Conservation (phyloP, 2,888 invertebrate genomes). For the Uloborus plumipes region DNA sequence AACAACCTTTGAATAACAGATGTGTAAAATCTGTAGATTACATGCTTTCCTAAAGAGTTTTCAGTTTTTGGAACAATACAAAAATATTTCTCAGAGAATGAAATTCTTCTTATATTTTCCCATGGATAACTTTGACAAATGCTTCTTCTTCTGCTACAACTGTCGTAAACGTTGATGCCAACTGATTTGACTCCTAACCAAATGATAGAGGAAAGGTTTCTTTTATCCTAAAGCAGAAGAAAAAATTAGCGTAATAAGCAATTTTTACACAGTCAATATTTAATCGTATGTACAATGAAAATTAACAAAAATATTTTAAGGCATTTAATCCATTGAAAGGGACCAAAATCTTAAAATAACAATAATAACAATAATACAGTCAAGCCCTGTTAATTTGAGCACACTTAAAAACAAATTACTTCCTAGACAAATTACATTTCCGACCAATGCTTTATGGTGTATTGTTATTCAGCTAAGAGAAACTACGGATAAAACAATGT, state of each 20-base stretch:
- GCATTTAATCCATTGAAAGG: background rate
- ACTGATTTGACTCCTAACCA: slow-evolving; percentile 53
- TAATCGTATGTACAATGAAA: no score
- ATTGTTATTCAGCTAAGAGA: no score
- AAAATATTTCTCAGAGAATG: slow-evolving; percentile 62
- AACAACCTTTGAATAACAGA: slow-evolving; percentile 34
- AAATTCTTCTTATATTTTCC: slow-evolving; percentile 60
- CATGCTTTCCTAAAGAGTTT: slow-evolving; percentile 52
- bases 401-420: no score
- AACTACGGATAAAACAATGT: no score
- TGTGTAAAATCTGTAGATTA: slow-evolving; percentile 60
- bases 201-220: slow-evolving; percentile 45
- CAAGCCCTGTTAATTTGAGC: no score
- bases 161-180: slow-evolving; percentile 64
- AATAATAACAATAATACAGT: no score
- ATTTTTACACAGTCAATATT: no score
- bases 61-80: slow-evolving; percentile 55
- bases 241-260: background rate
- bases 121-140: slow-evolving; percentile 58
- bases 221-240: slow-evolving; percentile 49
- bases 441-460: no score
- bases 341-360: background rate
- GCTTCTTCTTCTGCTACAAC: slow-evolving; percentile 40
- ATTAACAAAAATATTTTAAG: background rate
- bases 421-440: no score